These are phyloP conservation scores for Meiosimyza decipiens DNA, from an alignment of 2,888 invertebrate species.

Conservation along the genomic window DNA sequence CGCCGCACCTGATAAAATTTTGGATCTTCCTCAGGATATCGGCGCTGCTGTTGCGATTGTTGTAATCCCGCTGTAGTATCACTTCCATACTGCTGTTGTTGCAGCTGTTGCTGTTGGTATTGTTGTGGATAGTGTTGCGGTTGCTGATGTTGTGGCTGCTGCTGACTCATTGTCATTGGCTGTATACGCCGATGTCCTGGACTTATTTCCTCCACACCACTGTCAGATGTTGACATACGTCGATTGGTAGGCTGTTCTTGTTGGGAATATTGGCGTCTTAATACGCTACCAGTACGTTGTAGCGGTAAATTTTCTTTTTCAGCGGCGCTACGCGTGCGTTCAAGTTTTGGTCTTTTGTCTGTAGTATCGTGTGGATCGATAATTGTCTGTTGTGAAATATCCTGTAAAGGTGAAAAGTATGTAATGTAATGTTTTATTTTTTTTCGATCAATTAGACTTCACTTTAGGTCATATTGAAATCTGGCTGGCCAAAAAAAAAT, in stretches of 20 bases:
- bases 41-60: conserved; percentile 30
- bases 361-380: conserved; percentile 68
- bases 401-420: conserved; percentile 45
- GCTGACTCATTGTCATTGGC: conserved; percentile 64
- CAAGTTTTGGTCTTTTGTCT: conserved; percentile 88
- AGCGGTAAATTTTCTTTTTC: conserved; percentile 86
- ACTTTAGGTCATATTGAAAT: too few species aligned
- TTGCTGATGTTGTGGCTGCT: conserved; percentile 50
- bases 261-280: conserved; percentile 88
- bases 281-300: conserved; percentile 79
- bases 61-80: neutral
- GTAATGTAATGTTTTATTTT: too few species aligned
- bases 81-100: conserved; percentile 55
- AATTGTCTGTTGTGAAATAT: conserved; percentile 66
- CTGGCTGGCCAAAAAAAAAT: too few species aligned
- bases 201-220: conserved; percentile 67
- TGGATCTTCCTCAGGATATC: conserved; percentile 75
- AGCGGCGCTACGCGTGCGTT: conserved; percentile 86
- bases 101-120: conserved; percentile 63
- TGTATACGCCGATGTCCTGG: conserved; percentile 62
- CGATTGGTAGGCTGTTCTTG: conserved; percentile 74
- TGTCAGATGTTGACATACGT: conserved; percentile 70
- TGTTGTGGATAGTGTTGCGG: conserved; percentile 58
- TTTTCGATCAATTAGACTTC: too few species aligned
- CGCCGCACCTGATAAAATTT: conserved; percentile 69